Base-by-base conservation (phyloP, 2,888 invertebrate genomes). In the Latrodectus elegans region DNA sequence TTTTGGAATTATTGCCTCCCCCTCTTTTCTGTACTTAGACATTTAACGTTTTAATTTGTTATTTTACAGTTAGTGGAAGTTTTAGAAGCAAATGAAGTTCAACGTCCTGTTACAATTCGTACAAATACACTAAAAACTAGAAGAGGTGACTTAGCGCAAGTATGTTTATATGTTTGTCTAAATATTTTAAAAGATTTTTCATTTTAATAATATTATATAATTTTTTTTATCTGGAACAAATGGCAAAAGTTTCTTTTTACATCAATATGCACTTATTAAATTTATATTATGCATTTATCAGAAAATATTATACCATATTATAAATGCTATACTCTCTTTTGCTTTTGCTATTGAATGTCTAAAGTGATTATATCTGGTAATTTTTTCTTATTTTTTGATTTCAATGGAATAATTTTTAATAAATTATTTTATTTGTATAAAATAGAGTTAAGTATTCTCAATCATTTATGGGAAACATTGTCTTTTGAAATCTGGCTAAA, bases 11-110 rank as follows among this genome's bases (percentile, higher is more conserved):
- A 17, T 22, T 22, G 26, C 67, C 15, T 60, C 15, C 11, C 60
- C 15, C 1, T 2, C 60, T 12, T 12, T 60, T 12, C 15, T 2
- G 1, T 60, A 60, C 1, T 60, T 1, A 60, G 60, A 60, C 60
- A 60, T 11, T 26, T 12, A 74, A 26, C 22, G 11, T 3, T 14
- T 26, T 55, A 70, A 12, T 53, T 79, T 60, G 8, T 22, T 77
- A 55, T 55, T 8, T 86, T 90, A 70, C 89, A 93, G 93, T 93
- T 99, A 17, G 93, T 98, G 90, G 98, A 99, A 92, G 98, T 97
- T 92, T 93, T 99, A 81, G 99, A 99, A 93, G 96, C 99, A 0
- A 98, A 97, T 92, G 99, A 99, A 94, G 95, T 96, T 10, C 95
- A 97, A 85, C 94, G 99, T 87, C 99, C 99, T 0, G 94, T 99